These are phyloP conservation scores for Loripinus fragilis DNA, from an alignment of 2,888 invertebrate genomes.

Conservation along the genomic window DNA sequence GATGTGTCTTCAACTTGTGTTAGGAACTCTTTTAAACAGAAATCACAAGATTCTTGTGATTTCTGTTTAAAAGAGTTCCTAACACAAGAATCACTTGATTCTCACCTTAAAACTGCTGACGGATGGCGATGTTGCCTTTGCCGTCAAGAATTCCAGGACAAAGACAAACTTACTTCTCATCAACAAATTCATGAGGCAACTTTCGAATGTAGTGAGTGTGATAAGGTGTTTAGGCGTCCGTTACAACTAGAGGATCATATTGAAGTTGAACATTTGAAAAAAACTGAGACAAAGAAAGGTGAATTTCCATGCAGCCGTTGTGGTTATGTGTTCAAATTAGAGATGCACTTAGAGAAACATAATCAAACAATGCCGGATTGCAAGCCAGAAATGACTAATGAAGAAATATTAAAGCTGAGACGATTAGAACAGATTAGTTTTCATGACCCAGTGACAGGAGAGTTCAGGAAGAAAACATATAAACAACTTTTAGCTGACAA, in stretches of 20 bases:
- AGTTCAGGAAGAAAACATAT: neutral
- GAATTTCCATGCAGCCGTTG: slow-evolving; percentile 36
- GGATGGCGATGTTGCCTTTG: neutral
- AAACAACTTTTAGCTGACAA: neutral
- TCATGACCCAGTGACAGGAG: neutral
- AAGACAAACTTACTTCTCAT: neutral
- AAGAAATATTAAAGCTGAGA: neutral
- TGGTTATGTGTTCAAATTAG: slow-evolving; percentile 33
- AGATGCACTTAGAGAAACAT: slow-evolving; percentile 36
- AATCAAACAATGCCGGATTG: slow-evolving; percentile 30
- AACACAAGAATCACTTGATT: neutral
- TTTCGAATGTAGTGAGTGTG: neutral
- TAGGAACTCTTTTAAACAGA: no score
- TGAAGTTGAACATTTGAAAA: neutral
- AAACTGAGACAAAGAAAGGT: neutral
- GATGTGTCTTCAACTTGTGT: no score
- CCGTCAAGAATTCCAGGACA: neutral
- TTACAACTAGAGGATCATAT: neutral
- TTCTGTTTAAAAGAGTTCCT: neutral
- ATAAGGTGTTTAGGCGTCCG: neutral
- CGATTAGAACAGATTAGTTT: neutral
- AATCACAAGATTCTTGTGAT: neutral
- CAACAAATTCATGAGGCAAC: neutral
- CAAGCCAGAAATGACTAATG: neutral
- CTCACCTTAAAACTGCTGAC: neutral